Evolutionary conservation across 2,888 invertebrate species (phyloP).

Genomic region (Trachelus stipa): DNA sequence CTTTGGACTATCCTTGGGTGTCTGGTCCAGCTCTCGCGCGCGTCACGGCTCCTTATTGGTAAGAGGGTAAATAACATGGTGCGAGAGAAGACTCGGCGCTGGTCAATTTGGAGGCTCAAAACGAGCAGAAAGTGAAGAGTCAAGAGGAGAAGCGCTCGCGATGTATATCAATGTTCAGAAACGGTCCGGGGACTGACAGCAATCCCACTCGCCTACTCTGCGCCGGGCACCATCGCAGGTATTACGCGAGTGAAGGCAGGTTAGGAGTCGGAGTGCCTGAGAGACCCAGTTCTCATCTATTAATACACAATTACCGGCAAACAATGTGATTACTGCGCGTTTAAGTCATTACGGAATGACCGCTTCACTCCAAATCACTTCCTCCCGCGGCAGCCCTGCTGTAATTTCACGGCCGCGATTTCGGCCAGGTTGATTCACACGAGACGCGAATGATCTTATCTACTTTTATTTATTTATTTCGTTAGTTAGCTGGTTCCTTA

Average conservation of each 20-base stretch:
- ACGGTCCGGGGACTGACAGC: neutral
- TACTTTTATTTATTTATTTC: neutral
- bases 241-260: slow-evolving; percentile 30
- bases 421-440: slow-evolving; percentile 21
- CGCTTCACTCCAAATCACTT: slow-evolving; percentile 30
- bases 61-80: neutral
- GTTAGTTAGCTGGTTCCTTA: neutral
- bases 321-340: slow-evolving; percentile 57
- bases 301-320: slow-evolving; percentile 57
- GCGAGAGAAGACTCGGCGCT: neutral
- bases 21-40: neutral
- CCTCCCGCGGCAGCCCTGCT: slow-evolving; percentile 25
- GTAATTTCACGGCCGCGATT: slow-evolving; percentile 30
- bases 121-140: neutral
- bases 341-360: slow-evolving; percentile 52
- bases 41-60: neutral
- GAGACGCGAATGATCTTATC: slow-evolving; percentile 7
- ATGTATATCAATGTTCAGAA: neutral
- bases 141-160: neutral
- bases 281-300: slow-evolving; percentile 61
- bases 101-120: neutral
- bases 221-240: neutral
- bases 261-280: slow-evolving; percentile 8
- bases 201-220: neutral
- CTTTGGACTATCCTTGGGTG: neutral